Percentiles rank a stretch among this genome's conserved stretches.
phyloP scores from a whole-genome alignment of 2,113 vertebrate species.

The Apus apus region DNA sequence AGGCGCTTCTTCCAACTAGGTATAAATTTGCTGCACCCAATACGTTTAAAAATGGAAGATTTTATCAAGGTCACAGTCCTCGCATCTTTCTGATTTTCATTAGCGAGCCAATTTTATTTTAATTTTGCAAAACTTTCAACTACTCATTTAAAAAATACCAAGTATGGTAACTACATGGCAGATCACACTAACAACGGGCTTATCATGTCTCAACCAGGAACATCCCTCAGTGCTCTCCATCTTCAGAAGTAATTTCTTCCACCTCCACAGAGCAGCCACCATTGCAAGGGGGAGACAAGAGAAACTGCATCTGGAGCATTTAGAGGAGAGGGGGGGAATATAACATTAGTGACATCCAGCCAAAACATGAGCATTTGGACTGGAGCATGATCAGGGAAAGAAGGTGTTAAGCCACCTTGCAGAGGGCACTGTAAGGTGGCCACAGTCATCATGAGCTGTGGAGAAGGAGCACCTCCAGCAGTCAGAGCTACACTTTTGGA shows the following conservation, averaged over 20 bases:
- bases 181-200: background rate
- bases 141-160: background rate
- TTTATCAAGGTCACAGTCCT: background rate
- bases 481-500: background rate
- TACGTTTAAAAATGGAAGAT: background rate
- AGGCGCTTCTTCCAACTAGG: background rate
- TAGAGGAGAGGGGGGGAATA: too few relatives aligned
- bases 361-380: background rate
- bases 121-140: background rate
- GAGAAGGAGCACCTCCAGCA: background rate
- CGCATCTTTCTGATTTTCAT: background rate
- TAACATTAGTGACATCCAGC: background rate
- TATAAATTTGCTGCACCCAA: background rate
- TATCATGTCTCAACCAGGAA: background rate
- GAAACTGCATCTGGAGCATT: background rate
- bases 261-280: background rate
- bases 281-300: fast-evolving
- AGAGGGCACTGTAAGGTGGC: background rate
- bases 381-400: background rate
- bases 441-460: fast-evolving
- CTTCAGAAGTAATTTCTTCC: background rate
- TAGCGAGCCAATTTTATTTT: background rate
- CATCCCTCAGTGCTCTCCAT: background rate
- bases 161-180: background rate
- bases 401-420: background rate